Percentiles rank a stretch among this genome's conserved stretches.
These are phyloP conservation scores for Apamea crenata DNA, from an alignment of 2,888 invertebrate species.

Conservation along the genomic window DNA sequence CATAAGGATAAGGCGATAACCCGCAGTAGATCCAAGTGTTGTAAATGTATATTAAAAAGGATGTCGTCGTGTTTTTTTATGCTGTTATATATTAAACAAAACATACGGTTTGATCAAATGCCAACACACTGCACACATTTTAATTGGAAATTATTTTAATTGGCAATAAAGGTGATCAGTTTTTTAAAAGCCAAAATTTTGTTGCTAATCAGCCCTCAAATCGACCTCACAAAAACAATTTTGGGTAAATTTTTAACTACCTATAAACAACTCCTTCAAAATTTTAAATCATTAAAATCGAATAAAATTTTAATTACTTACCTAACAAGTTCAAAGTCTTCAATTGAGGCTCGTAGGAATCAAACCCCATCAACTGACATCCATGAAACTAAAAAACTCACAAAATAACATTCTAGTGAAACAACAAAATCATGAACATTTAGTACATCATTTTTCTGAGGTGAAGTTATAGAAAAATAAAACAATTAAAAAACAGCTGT, in stretches of 20 bases:
- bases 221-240: constrained; percentile 33
- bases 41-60: constrained; percentile 78
- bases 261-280: neutral
- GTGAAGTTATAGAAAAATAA: constrained; percentile 12
- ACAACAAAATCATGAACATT: constrained; percentile 44
- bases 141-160: constrained; percentile 61
- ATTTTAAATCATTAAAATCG: constrained; percentile 4
- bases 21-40: constrained; percentile 87
- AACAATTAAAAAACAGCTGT: neutral
- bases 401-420: constrained; percentile 37
- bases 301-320: neutral
- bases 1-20: constrained; percentile 65
- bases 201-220: constrained; percentile 46
- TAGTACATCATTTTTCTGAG: constrained; percentile 39
- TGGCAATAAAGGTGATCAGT: constrained; percentile 68
- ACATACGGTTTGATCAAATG: constrained; percentile 74
- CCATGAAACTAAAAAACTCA: constrained; percentile 36
- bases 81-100: constrained; percentile 68
- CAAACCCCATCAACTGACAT: constrained; percentile 45
- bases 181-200: constrained; percentile 50
- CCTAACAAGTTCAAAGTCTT: constrained; percentile 11
- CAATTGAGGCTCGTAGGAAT: constrained; percentile 20
- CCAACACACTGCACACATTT: constrained; percentile 90
- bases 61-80: constrained; percentile 74
- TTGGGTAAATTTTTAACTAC: constrained; percentile 9